phyloP scores from a whole-genome alignment of 2,888 invertebrate species.

The Pachliopta kotzebuea region DNA sequence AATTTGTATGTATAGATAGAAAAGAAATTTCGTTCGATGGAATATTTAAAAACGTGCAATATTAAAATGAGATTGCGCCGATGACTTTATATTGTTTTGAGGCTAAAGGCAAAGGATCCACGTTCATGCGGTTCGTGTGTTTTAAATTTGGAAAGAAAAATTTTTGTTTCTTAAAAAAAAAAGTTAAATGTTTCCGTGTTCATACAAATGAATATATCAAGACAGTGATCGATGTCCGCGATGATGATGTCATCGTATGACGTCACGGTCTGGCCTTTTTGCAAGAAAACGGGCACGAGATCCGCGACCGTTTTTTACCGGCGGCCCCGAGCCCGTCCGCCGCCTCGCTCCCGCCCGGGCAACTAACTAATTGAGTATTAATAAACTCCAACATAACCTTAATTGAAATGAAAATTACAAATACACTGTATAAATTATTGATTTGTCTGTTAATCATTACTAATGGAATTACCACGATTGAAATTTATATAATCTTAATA shows the following conservation, averaged over 20 bases:
- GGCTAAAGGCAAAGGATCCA: too few species aligned
- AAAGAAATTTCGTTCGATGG: too few species aligned
- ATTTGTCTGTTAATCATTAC: neutral
- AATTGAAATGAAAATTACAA: slow-evolving; percentile 2
- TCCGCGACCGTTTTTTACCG: slow-evolving; percentile 25
- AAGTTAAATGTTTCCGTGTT: slow-evolving; percentile 1
- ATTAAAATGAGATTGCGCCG: too few species aligned
- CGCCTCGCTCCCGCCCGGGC: neutral
- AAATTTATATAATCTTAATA: too few species aligned
- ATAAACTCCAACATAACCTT: slow-evolving; percentile 11
- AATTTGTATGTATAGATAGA: too few species aligned
- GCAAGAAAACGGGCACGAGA: slow-evolving; percentile 11
- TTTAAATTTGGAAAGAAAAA: neutral
- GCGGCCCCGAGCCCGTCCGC: slow-evolving; percentile 11
- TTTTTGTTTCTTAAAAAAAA: neutral
- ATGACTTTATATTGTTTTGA: too few species aligned
- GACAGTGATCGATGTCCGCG: slow-evolving; percentile 6
- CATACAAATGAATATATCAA: slow-evolving; percentile 4
- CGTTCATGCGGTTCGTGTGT: too few species aligned
- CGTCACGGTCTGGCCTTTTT: slow-evolving; percentile 18
- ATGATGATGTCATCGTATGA: slow-evolving; percentile 23
- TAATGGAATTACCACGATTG: too few species aligned
- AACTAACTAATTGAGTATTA: slow-evolving; percentile 20
- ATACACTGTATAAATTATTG: neutral
- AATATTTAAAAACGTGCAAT: too few species aligned